These are phyloP conservation scores for Encarsia formosa DNA, from an alignment of 2,888 invertebrate genomes.

Conservation along the genomic window DNA sequence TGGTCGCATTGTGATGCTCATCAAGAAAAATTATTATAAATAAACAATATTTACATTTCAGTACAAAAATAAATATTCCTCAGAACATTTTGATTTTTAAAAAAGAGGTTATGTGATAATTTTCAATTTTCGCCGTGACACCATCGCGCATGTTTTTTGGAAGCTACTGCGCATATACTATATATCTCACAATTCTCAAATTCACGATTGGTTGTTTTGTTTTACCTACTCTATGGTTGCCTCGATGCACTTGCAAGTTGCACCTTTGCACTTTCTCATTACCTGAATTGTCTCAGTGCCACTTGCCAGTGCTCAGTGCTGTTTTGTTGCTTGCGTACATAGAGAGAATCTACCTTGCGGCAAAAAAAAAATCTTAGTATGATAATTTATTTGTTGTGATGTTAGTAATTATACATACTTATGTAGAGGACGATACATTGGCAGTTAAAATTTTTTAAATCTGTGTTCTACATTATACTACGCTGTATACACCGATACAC, in stretches of 20 bases:
- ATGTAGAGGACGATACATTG: neutral
- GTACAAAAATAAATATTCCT: neutral
- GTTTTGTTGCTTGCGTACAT: too few relatives aligned
- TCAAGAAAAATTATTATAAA: slow-evolving; percentile 1
- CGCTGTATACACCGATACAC: too few relatives aligned
- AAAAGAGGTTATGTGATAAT: slow-evolving; percentile 15
- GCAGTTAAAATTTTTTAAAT: too few relatives aligned
- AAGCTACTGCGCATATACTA: neutral
- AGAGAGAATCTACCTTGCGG: too few relatives aligned
- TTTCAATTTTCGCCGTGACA: neutral
- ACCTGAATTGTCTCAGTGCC: too few relatives aligned
- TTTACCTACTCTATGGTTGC: too few relatives aligned
- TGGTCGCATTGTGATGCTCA: slow-evolving; percentile 38
- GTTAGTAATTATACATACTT: neutral
- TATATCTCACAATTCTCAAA: too few relatives aligned
- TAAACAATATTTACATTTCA: neutral
- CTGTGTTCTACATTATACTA: too few relatives aligned
- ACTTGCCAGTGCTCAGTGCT: neutral
- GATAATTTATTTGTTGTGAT: neutral
- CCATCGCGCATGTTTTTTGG: neutral
- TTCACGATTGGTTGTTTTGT: too few relatives aligned
- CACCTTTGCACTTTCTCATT: too few relatives aligned
- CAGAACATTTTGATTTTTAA: neutral
- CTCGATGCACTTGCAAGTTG: too few relatives aligned
- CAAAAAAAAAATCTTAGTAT: too few relatives aligned